Evolutionary conservation across 2,888 invertebrate genomes (phyloP), one percentile per base, ranked within the genome.

Genomic region (Agrotis puta): DNA sequence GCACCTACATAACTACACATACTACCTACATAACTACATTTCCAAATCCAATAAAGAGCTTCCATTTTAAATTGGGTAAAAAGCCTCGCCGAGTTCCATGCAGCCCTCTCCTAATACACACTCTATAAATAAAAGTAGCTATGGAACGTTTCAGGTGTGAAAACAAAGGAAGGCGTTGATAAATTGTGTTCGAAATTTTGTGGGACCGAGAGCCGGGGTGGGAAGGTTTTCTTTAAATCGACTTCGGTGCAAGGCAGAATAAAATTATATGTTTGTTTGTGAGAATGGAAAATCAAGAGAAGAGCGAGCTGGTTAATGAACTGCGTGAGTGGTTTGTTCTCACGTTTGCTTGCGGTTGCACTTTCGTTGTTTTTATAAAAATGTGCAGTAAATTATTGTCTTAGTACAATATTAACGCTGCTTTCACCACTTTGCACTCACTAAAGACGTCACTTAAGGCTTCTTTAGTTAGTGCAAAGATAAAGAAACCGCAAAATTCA

Each of bases 101-200:
- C 61, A 68, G 53, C 24, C 59, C 20, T 53, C 18, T 61, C 20
- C 45, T 64, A 54, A 64, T 53, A 56, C 58, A 64, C 64, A 48
- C 68, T 71, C 70, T 64, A 75, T 79, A 81, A 74, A 86, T 82
- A 84, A 84, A 80, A 73, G 74, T 81, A 77, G 75, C 77, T 33
- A 39, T 50, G 66, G 56, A 57, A 18, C 33, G 76, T 69, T 81
- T 80, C 80, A 82, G 85, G 79, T 82, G 82, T 69, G 76, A 71
- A 84, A 82, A 86, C 81, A 85, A 86, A 82, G 72, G 73, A 77
- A 69, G 64, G 68, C 69, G 65, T 73, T 80, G 81, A 81, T 86
- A 86, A 84, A 85, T 86, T 84, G 84, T 76, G 69, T 72, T 79
- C 80, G 79, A 74, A 80, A 74, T 80, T 65, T 54, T 39, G 67